Evolutionary conservation across 2,888 invertebrate genomes (phyloP).

Genomic region (Xestia c-nigrum): DNA sequence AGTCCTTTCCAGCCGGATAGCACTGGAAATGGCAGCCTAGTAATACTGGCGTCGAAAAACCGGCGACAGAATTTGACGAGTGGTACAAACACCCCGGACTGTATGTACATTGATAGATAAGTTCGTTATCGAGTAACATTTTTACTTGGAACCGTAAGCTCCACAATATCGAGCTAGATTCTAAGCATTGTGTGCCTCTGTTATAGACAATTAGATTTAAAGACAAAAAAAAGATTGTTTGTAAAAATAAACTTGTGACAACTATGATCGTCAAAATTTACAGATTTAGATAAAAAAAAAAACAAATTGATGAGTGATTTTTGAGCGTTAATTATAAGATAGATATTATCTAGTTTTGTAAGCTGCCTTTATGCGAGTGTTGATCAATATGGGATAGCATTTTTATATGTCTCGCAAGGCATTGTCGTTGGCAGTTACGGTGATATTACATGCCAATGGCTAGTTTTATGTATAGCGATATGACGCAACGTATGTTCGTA

Average conservation of each 20-base stretch:
- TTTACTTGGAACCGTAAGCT: slow-evolving; percentile 75
- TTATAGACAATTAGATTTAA: slow-evolving; percentile 83
- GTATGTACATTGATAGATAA: slow-evolving; percentile 75
- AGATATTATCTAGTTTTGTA: slow-evolving; percentile 84
- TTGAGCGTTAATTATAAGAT: slow-evolving; percentile 68
- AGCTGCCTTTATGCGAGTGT: slow-evolving; percentile 82
- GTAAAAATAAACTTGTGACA: slow-evolving; percentile 70
- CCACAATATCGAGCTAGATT: slow-evolving; percentile 76
- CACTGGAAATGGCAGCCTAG: background rate
- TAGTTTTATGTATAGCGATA: slow-evolving; percentile 80
- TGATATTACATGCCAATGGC: slow-evolving; percentile 87
- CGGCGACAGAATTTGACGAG: slow-evolving; percentile 61
- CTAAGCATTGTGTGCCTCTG: slow-evolving; percentile 89
- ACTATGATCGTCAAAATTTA: slow-evolving; percentile 70
- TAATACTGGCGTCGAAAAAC: slow-evolving; percentile 23
- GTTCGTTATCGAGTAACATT: slow-evolving; percentile 74
- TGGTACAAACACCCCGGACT: slow-evolving; percentile 68
- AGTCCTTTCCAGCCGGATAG: background rate
- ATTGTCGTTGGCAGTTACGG: slow-evolving; percentile 80
- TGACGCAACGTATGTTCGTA: slow-evolving; percentile 75
- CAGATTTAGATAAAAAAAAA: slow-evolving; percentile 64
- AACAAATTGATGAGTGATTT: slow-evolving; percentile 69
- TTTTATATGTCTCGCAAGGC: slow-evolving; percentile 79
- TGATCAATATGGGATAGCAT: slow-evolving; percentile 69
- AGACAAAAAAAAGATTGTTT: slow-evolving; percentile 70